A percentile compares a stretch with the other conserved stretches of the same genome.
Conservation (phyloP, 2,113 vertebrate species). For the Fukomys damarensis region DNA sequence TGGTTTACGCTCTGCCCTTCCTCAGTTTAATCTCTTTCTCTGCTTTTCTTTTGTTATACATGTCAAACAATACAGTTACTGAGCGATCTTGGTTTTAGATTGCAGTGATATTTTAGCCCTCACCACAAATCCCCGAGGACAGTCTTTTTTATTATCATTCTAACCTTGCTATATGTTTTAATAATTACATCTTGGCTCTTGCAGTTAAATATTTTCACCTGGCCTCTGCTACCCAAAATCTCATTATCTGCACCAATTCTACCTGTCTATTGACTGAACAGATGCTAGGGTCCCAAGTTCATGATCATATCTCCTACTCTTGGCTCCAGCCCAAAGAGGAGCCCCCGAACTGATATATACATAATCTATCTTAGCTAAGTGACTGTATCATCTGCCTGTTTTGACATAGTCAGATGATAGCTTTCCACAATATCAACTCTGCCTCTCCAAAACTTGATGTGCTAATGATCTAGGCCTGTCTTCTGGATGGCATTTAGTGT, state of each 20-base stretch:
- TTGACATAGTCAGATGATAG: neutral
- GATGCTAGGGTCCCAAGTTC: neutral
- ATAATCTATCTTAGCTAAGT: neutral
- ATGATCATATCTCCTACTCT: neutral
- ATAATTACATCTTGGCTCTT: neutral
- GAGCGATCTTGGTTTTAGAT: neutral
- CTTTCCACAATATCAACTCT: neutral
- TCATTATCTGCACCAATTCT: neutral
- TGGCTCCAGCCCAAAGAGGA: neutral
- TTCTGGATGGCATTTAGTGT: neutral
- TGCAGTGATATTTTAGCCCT: neutral
- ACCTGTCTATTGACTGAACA: neutral
- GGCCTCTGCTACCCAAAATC: neutral
- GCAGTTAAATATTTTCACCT: neutral
- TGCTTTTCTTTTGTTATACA: neutral
- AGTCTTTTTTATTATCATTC: neutral
- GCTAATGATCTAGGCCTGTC: neutral
- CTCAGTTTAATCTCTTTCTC: neutral
- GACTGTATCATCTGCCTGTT: neutral
- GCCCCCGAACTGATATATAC: fast-evolving
- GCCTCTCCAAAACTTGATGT: neutral
- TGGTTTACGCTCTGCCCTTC: neutral
- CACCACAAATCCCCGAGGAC: neutral
- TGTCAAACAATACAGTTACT: neutral
- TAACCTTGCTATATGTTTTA: neutral